These are phyloP conservation scores for Cryptoblepharus egeriae DNA, from an alignment of 2,797 vertebrate genomes.

Conservation along the genomic window DNA sequence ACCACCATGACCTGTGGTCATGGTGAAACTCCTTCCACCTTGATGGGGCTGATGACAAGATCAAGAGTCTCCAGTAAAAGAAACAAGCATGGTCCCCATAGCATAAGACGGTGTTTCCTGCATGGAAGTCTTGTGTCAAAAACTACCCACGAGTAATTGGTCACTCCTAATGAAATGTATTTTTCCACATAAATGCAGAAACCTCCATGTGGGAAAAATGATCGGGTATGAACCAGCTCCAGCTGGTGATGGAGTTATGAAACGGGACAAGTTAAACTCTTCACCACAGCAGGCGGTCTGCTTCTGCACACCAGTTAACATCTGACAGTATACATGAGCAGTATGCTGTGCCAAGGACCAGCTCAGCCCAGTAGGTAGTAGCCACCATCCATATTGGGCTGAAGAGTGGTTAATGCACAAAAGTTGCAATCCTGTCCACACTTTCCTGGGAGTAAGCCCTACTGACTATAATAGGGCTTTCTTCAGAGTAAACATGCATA, in stretches of 20 bases:
- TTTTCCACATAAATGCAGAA: background rate
- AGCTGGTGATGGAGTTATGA: background rate
- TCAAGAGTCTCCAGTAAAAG: background rate
- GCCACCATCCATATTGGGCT: background rate
- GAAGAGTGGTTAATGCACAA: background rate
- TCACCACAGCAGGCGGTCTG: background rate
- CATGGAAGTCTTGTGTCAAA: conserved; percentile 1
- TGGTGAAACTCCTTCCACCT: background rate
- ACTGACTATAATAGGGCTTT: no score
- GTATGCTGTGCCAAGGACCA: background rate
- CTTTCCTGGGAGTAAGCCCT: no score
- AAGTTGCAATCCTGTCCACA: no score
- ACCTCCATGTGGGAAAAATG: background rate
- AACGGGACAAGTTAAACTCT: background rate
- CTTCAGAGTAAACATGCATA: no score
- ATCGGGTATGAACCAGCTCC: background rate
- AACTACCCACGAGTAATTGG: background rate
- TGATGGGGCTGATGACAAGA: background rate
- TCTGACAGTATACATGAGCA: background rate
- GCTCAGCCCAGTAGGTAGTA: background rate
- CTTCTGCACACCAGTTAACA: background rate
- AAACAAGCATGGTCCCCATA: no score
- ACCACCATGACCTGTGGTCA: background rate
- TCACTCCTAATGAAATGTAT: background rate
- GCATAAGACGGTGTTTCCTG: background rate